phyloP scores from a whole-genome alignment of 2,888 invertebrate genomes.

The Macrosoma leucophasiata region DNA sequence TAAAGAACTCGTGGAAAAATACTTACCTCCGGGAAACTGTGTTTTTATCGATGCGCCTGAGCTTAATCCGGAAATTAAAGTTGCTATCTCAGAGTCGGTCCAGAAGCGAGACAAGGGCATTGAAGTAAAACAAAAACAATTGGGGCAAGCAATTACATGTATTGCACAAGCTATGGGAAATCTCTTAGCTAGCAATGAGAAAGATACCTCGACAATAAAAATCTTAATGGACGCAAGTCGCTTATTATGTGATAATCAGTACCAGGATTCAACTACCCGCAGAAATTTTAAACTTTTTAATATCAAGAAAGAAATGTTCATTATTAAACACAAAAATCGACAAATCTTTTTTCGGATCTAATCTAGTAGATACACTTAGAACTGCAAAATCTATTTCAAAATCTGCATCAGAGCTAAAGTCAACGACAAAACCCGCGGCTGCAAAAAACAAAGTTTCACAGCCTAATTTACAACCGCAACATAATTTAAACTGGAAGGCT shows the following conservation, averaged over 20 bases:
- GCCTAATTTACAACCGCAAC: neutral
- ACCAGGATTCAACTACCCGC: conserved; percentile 4
- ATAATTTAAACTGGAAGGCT: conserved; percentile 6
- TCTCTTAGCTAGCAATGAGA: conserved; percentile 5
- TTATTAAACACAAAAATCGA: conserved; percentile 11
- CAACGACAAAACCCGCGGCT: neutral
- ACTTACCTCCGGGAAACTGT: conserved; percentile 23
- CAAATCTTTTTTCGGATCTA: conserved; percentile 10
- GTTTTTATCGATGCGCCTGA: conserved; percentile 22
- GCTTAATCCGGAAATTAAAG: conserved; percentile 27
- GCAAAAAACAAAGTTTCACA: no score
- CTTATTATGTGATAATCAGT: conserved; percentile 13
- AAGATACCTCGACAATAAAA: conserved; percentile 5
- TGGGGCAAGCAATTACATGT: conserved; percentile 20
- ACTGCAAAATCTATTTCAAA: conserved; percentile 14
- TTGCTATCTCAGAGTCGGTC: conserved; percentile 18
- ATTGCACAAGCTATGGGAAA: conserved; percentile 17
- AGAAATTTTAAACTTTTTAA: conserved; percentile 4
- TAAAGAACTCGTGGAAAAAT: conserved; percentile 22
- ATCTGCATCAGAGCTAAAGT: conserved; percentile 12
- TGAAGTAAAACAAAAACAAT: conserved; percentile 26
- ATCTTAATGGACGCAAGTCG: conserved; percentile 8
- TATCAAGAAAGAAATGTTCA: conserved; percentile 15
- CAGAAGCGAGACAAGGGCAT: conserved; percentile 26
- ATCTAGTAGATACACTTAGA: conserved; percentile 11